Percentiles rank a stretch among this genome's conserved stretches.
Evolutionary conservation across 2,797 vertebrate genomes (phyloP).

Genomic region (Lithobates pipiens): DNA sequence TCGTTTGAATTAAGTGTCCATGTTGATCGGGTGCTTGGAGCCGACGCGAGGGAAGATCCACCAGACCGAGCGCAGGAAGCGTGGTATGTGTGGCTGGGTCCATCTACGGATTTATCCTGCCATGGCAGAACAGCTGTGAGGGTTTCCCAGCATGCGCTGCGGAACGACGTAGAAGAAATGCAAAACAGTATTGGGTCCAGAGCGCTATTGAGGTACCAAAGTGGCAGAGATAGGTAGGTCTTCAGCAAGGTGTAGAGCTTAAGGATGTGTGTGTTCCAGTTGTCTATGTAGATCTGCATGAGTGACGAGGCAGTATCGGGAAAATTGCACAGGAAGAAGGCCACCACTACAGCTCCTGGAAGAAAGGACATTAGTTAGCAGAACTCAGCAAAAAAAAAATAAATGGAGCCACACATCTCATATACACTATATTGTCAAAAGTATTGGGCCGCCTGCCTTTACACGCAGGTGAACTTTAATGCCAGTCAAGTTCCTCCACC

Average conservation of each 20-base stretch:
- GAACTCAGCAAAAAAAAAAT: no score
- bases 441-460: no score
- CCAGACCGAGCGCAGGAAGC: conserved; percentile 29
- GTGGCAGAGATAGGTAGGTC: conserved; percentile 78
- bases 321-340: conserved; percentile 81
- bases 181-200: conserved; percentile 82
- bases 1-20: conserved; percentile 63
- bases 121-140: conserved; percentile 63
- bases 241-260: conserved; percentile 78
- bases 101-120: conserved; percentile 35
- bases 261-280: conserved; percentile 75
- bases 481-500: no score
- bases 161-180: conserved; percentile 79
- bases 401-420: no score
- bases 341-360: conserved; percentile 76
- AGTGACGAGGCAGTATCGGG: conserved; percentile 80
- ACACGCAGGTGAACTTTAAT: no score
- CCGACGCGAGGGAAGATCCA: conserved; percentile 47
- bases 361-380: not conserved
- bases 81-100: conserved; percentile 29
- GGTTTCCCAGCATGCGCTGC: conserved; percentile 77
- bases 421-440: no score
- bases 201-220: conserved; percentile 82
- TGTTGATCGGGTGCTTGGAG: conserved; percentile 60
- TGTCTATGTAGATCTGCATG: conserved; percentile 79